phyloP scores from a whole-genome alignment of 2,113 vertebrate genomes.

The Microtus montanus region DNA sequence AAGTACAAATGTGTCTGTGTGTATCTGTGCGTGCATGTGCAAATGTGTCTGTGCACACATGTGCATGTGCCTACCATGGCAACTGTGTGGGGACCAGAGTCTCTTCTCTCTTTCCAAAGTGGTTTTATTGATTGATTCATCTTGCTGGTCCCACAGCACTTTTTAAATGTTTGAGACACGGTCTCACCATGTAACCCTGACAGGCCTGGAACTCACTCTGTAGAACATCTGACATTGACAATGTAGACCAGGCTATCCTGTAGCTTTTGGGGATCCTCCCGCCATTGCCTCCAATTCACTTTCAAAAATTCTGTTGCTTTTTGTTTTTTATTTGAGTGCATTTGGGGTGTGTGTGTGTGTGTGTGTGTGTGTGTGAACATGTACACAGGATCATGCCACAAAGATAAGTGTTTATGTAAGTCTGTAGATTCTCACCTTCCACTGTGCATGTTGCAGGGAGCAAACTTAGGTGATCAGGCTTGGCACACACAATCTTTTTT shows the following conservation, averaged over 20 bases:
- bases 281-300: neutral
- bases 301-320: neutral
- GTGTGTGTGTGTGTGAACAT: neutral
- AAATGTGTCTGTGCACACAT: neutral
- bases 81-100: neutral
- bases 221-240: neutral
- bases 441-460: neutral
- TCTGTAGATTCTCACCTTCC: neutral
- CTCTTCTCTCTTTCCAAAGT: neutral
- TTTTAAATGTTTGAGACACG: neutral
- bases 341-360: neutral
- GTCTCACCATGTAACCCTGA: neutral
- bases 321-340: neutral
- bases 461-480: neutral
- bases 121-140: neutral
- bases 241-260: neutral
- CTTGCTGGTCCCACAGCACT: neutral
- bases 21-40: too few relatives aligned
- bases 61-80: neutral
- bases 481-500: neutral
- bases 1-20: neutral
- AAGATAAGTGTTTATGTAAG: neutral
- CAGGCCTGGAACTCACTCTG: neutral
- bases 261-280: constrained; percentile 21
- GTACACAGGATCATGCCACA: neutral